Percentiles rank a stretch among this genome's conserved stretches.
Evolutionary conservation across 2,113 vertebrate genomes (phyloP).

Genomic region (Trichechus manatus): DNA sequence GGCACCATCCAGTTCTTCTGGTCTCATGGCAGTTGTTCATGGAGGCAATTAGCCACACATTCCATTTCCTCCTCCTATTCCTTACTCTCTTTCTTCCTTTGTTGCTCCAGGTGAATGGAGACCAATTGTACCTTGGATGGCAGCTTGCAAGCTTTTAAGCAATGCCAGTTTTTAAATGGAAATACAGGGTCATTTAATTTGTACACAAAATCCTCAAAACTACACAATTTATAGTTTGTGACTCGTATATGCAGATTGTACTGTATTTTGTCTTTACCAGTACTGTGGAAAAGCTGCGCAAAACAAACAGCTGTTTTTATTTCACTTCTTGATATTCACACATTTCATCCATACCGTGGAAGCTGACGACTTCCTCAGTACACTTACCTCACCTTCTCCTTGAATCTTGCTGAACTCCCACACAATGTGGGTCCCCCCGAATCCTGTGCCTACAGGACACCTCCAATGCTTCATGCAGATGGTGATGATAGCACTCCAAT

Average conservation of each 20-base stretch:
- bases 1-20: too few species aligned
- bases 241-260: too few species aligned
- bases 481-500: fast-evolving
- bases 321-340: background rate
- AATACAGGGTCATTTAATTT: background rate
- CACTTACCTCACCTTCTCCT: background rate
- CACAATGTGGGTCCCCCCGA: background rate
- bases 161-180: background rate
- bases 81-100: too few species aligned
- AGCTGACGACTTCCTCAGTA: background rate
- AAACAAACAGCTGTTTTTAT: background rate
- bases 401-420: background rate
- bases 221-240: background rate
- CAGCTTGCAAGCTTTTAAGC: too few species aligned
- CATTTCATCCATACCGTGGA: background rate
- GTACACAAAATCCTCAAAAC: too few species aligned
- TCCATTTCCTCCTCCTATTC: too few species aligned
- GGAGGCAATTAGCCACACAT: too few species aligned
- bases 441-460: fast-evolving
- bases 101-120: too few species aligned
- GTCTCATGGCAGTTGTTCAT: too few species aligned
- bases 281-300: background rate
- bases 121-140: too few species aligned
- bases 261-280: background rate
- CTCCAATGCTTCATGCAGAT: too few species aligned